Evolutionary conservation across 1,140 invertebrate species (phyloP), one percentile per base, ranked within the genome.

Genomic region (Spodoptera litura): DNA sequence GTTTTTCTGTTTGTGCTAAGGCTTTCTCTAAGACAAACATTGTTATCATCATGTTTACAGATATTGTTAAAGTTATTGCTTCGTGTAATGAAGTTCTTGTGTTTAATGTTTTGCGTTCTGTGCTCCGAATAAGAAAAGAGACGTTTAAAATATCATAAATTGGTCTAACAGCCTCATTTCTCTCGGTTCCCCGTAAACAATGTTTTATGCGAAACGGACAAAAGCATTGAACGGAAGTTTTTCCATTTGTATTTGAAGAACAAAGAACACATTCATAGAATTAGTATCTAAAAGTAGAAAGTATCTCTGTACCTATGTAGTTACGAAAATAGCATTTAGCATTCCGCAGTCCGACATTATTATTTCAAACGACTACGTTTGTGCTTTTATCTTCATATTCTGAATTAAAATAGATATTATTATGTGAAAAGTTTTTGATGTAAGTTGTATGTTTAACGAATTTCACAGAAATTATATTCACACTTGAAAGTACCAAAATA

Each of bases 11-110:
- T 66, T 49, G n/a, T 49, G 9, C n/a, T 49, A 49, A 49, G 38
- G 38, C 62, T 66, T 66, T 49, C 44, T 66, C n/a, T 49, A 49
- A 49, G 62, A 66, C 31, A 66, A 66, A 66, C 38, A 66, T 66
- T 49, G 62, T 49, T 66, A 44, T 15, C 11, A 49, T 66, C 35
- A 25, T 44, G 38, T 66, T 49, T 49, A 20, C 38, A 15, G 15
- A 49, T 49, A 66, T 20, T 25, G 38, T 49, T 64, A 20, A n/a
- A 44, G 62, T 66, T 49, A 38, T n/a, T 38, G 38, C 49, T 66
- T 66, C n/a, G 11, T 15, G 49, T 66, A 20, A 20, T 38, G 12
- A 8, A 10, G 27, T 58, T 31, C 27, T 58, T 27, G 6, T 20
- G 56, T 27, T 31, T 20, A 8, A 8, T 20, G 4, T 25, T 58